Base-by-base conservation (phyloP, 2,113 vertebrate species). In the Nanorana parkeri region DNA sequence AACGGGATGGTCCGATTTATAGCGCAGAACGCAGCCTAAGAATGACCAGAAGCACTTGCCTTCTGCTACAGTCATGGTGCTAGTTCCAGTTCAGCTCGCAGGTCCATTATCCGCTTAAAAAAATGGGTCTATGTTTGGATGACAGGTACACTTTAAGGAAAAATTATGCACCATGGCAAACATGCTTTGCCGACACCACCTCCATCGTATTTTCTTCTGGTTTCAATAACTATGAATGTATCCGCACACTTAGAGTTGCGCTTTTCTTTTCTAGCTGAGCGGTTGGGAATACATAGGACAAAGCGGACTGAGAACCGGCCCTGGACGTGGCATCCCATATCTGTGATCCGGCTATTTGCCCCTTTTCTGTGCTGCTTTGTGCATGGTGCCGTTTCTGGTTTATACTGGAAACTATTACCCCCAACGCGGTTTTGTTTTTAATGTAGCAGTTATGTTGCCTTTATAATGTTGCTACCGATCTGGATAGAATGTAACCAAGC, bases 351-450 rank as follows among this genome's bases (percentile, higher is more conserved):
- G 19, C 13, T 36, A 36, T 19, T 2, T 20, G 26, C 5, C 11
- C 28, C 65, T 29, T 29, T 29, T 36, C 10, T 5, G 21, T 64
- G 58, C 32, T 61, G 73, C 73, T 61, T 23, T 32, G n/a, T 36
- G 73, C 73, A 64, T 77, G 58, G 41, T 28, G 56, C 29, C 23
- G 32, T 11, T 13, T 60, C 72, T 77, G 74, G 74, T 21, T 17
- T 51, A 52, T 51, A 77, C 74, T 77, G 74, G 74, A 77, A 77
- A 61, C 24, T 19, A 1, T 19, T 47, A 16, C 52, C 26, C 26
- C 1, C n/a, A n/a, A 32, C 7, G 8, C 11, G 55, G 36, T 28
- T 74, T 28, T 61, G 11, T 55, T 10, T 60, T 41, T 11, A 47
- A 76, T 77, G 60, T 77, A 77, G 74, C 58, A 51, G 36, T 23